phyloP scores from a whole-genome alignment of 1,140 invertebrate species.

The Cyphomyrmex costatus region DNA sequence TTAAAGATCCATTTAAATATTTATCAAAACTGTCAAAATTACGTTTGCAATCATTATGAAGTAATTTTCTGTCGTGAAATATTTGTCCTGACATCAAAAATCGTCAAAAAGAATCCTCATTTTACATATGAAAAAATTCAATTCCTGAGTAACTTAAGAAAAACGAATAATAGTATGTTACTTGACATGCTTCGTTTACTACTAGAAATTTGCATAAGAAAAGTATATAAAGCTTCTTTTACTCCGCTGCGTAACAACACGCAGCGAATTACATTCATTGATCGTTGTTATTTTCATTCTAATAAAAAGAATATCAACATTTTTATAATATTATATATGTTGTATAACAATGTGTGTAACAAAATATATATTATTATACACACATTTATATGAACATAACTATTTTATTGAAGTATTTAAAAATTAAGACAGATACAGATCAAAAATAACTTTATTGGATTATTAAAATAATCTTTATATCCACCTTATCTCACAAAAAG shows the following conservation, averaged over 20 bases:
- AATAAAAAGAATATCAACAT: no score
- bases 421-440: no score
- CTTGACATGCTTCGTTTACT: slow-evolving; percentile 38
- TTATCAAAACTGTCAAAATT: background rate
- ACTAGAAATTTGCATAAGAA: slow-evolving; percentile 40
- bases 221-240: slow-evolving; percentile 31
- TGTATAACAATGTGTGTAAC: no score
- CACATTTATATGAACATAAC: no score
- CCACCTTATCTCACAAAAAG: no score
- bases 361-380: no score
- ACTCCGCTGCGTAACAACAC: background rate
- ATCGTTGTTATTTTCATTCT: slow-evolving; percentile 4
- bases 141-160: slow-evolving; percentile 21
- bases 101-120: background rate
- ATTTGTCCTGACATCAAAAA: slow-evolving; percentile 31
- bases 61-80: slow-evolving; percentile 22
- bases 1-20: background rate
- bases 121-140: slow-evolving; percentile 32
- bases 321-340: no score
- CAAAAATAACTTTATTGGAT: no score
- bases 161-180: slow-evolving; percentile 7
- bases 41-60: background rate
- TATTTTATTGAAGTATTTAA: no score
- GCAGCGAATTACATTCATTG: background rate
- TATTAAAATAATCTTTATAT: no score